phyloP scores from a whole-genome alignment of 1,140 invertebrate genomes.

The Solen grandis region DNA sequence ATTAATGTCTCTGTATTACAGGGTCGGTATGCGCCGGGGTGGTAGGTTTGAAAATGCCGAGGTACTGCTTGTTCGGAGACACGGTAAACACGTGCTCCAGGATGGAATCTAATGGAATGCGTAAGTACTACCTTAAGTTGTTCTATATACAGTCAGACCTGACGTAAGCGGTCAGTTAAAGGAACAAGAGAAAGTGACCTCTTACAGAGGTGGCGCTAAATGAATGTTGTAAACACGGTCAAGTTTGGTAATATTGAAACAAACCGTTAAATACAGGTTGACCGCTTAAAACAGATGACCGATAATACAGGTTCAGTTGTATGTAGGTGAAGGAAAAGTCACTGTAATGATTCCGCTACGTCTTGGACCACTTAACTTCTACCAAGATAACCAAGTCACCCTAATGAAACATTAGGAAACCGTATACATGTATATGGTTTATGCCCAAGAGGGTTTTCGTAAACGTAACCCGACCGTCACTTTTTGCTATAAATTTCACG shows the following conservation, averaged over 20 bases:
- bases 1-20: slow-evolving; percentile 81
- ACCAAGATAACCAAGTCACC: too few relatives aligned
- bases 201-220: not conserved
- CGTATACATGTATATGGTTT: too few relatives aligned
- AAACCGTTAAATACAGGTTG: too few relatives aligned
- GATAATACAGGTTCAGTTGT: too few relatives aligned
- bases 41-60: slow-evolving; percentile 94
- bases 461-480: too few relatives aligned
- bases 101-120: slow-evolving; percentile 96
- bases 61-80: slow-evolving; percentile 91
- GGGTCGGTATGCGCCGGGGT: slow-evolving; percentile 96
- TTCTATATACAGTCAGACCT: not conserved
- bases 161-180: too few relatives aligned
- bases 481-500: too few relatives aligned
- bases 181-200: not conserved
- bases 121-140: too few relatives aligned
- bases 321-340: not conserved
- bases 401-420: not conserved
- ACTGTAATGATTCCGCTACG: too few relatives aligned
- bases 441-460: too few relatives aligned
- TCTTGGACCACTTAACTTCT: too few relatives aligned
- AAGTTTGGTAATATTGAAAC: not conserved
- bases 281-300: too few relatives aligned
- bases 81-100: slow-evolving; percentile 96
- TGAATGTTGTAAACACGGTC: not conserved